Evolutionary conservation across 2,113 vertebrate genomes (phyloP).

Genomic region (Hydrolagus affinis): DNA sequence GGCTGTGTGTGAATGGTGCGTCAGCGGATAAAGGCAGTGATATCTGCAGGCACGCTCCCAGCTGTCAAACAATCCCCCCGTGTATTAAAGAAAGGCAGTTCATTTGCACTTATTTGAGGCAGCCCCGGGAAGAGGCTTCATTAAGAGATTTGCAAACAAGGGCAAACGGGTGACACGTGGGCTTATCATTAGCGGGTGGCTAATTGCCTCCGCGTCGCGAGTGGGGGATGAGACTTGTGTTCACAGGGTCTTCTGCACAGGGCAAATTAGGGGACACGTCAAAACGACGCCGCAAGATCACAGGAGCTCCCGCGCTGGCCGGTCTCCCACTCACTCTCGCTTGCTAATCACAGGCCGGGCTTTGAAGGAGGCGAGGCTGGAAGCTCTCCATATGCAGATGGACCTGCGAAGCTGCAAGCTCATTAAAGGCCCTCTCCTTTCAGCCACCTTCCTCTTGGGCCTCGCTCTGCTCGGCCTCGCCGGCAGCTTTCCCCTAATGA

Average conservation of each 20-base stretch:
- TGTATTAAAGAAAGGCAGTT: constrained; percentile 8
- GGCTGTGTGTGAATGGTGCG: too few relatives aligned
- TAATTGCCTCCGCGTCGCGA: constrained; percentile 75
- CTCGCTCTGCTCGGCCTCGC: constrained; percentile 52
- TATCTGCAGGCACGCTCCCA: background rate
- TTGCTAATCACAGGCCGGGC: constrained; percentile 67
- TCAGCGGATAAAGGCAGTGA: too few relatives aligned
- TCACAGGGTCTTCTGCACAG: constrained; percentile 62
- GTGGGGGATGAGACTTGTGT: constrained; percentile 32
- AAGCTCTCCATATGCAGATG: constrained; percentile 59
- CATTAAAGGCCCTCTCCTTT: constrained; percentile 57
- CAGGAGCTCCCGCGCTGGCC: constrained; percentile 50
- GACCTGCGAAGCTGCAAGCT: constrained; percentile 63
- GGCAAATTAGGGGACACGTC: constrained; percentile 65
- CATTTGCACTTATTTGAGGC: constrained; percentile 23
- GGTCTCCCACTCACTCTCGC: constrained; percentile 51
- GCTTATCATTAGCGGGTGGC: constrained; percentile 66
- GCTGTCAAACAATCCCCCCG: background rate
- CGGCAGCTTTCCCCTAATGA: constrained; percentile 82
- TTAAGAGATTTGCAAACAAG: constrained; percentile 92
- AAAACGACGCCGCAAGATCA: constrained; percentile 47
- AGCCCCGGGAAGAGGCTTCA: constrained; percentile 64
- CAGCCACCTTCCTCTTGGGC: constrained; percentile 47
- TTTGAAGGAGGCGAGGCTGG: constrained; percentile 63
- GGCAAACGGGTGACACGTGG: constrained; percentile 66